Evolutionary conservation across 2,113 vertebrate species (phyloP).

Genomic region (Sebastes schlegelii): DNA sequence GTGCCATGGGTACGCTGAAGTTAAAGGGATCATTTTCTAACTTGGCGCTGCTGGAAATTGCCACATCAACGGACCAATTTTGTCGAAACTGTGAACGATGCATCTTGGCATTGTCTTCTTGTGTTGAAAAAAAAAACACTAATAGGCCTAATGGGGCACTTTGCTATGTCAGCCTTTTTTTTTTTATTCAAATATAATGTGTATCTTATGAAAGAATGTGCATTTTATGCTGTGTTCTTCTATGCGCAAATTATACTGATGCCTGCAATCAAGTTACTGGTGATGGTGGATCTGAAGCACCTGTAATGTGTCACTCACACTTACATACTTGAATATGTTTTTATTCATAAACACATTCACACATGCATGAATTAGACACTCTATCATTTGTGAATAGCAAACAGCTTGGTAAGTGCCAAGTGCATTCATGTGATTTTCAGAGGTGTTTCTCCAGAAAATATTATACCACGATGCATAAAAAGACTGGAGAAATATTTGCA

Average conservation of each 20-base stretch:
- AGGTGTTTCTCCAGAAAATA: not conserved
- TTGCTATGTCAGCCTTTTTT: not conserved
- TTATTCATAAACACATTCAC: not conserved
- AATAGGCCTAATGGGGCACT: not conserved
- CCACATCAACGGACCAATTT: slow-evolving; percentile 3
- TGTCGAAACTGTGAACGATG: slow-evolving; percentile 1
- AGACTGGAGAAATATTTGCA: not conserved
- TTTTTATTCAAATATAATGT: not conserved
- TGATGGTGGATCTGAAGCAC: not conserved
- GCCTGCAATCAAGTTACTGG: not conserved
- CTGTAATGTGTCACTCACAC: not conserved
- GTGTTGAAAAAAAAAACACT: not conserved
- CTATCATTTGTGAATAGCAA: slow-evolving; percentile 3
- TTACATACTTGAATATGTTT: not conserved
- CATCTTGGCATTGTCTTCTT: not conserved
- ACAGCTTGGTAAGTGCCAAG: not conserved
- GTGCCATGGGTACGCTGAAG: not conserved
- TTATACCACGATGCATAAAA: not conserved
- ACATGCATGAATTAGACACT: not conserved
- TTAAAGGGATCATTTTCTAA: not conserved
- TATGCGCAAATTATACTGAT: not conserved
- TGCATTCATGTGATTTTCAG: not conserved
- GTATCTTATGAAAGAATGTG: not conserved
- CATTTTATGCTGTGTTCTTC: not conserved
- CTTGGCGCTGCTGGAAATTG: not conserved